Conservation (phyloP, 2,113 vertebrate species). For the Sebastes schlegelii region DNA sequence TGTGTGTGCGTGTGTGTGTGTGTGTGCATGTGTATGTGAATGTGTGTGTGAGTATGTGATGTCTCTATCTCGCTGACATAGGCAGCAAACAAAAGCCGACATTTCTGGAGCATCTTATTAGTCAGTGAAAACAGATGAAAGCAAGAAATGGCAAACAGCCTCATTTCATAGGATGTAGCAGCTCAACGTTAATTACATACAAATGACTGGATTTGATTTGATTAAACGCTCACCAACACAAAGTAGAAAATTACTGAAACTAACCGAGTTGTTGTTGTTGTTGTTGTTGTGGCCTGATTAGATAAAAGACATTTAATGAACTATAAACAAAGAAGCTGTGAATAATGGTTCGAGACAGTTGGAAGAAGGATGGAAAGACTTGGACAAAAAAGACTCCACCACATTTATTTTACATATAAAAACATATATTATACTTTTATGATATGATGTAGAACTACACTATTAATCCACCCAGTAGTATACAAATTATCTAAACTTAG, state of each 20-base stretch:
- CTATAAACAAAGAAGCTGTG: background rate
- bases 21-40: background rate
- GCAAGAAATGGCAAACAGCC: conserved; percentile 34
- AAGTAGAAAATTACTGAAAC: conserved; percentile 47
- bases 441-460: background rate
- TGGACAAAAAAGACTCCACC: background rate
- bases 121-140: conserved; percentile 60
- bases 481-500: background rate
- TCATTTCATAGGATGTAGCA: conserved; percentile 32
- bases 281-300: conserved; percentile 25
- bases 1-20: background rate
- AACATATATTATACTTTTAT: background rate
- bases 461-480: background rate
- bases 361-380: background rate
- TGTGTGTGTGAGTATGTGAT: background rate
- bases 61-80: conserved; percentile 43
- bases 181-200: conserved; percentile 44
- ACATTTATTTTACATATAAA: background rate
- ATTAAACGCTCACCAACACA: conserved; percentile 40
- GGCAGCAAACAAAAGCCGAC: conserved; percentile 55
- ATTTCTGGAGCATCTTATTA: conserved; percentile 56
- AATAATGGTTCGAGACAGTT: background rate
- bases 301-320: background rate
- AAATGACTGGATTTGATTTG: conserved; percentile 41
- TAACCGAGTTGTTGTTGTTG: background rate